These are phyloP conservation scores for Crenichthys baileyi DNA, from an alignment of 2,797 vertebrate species.

Conservation along the genomic window DNA sequence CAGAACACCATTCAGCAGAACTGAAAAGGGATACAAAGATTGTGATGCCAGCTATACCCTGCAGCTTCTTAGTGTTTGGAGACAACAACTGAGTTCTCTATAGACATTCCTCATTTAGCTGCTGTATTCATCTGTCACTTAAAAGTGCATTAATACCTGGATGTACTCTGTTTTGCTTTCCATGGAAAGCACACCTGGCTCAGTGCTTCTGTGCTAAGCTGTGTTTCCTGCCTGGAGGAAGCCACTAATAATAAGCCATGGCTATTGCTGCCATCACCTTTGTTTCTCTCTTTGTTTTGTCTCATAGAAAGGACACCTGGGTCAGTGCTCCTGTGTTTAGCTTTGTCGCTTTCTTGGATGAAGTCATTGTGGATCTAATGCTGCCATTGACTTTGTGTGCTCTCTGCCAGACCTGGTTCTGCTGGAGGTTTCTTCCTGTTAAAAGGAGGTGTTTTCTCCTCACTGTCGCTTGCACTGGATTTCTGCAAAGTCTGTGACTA, in stretches of 20 bases:
- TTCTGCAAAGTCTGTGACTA: neutral
- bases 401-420: neutral
- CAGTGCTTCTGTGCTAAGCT: neutral
- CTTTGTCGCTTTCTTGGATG: neutral
- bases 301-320: neutral
- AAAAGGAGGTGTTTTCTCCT: too few species aligned
- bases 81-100: neutral
- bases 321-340: neutral
- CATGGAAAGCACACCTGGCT: neutral
- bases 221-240: neutral
- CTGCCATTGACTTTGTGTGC: neutral
- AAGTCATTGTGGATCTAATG: neutral
- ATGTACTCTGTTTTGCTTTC: neutral
- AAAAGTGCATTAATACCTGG: neutral
- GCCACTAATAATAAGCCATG: too few species aligned
- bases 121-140: neutral
- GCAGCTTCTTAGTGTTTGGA: too few species aligned
- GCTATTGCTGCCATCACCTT: too few species aligned
- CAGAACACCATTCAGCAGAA: neutral
- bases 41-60: neutral
- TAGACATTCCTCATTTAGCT: neutral
- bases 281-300: too few species aligned
- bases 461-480: neutral
- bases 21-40: too few species aligned
- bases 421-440: too few species aligned